These are phyloP conservation scores for Lysiphlebus fabarum DNA, from an alignment of 1,140 invertebrate genomes.

Conservation along the genomic window DNA sequence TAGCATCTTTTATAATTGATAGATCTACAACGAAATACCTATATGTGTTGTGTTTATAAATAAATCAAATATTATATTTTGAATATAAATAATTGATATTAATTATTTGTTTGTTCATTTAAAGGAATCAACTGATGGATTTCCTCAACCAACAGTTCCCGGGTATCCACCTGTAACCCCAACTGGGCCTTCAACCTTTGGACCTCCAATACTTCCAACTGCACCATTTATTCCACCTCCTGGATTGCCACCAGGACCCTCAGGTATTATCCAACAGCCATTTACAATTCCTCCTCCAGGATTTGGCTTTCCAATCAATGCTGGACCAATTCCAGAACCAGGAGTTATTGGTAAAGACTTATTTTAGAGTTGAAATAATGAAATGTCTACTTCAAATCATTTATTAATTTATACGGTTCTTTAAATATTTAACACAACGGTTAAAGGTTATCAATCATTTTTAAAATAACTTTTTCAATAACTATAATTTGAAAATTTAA, in stretches of 20 bases:
- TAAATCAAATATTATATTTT: too few species aligned
- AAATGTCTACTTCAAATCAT: not conserved
- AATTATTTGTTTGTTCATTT: not conserved
- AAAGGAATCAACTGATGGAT: slow-evolving; percentile 51
- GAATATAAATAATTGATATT: too few species aligned
- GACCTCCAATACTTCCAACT: slow-evolving; percentile 48
- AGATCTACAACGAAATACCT: too few species aligned
- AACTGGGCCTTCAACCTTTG: slow-evolving; percentile 47
- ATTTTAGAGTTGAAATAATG: not conserved
- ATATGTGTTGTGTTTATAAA: too few species aligned
- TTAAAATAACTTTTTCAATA: too few species aligned
- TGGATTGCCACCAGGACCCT: slow-evolving; percentile 51
- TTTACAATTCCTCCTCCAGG: slow-evolving; percentile 76
- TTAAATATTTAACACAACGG: too few species aligned
- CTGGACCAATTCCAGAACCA: slow-evolving; percentile 53
- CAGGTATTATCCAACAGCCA: slow-evolving; percentile 67
- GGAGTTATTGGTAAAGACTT: slow-evolving; percentile 47
- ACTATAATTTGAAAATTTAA: too few species aligned
- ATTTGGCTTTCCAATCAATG: slow-evolving; percentile 58
- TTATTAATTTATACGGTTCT: too few species aligned
- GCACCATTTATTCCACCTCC: slow-evolving; percentile 52
- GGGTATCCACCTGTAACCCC: slow-evolving; percentile 47
- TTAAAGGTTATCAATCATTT: too few species aligned
- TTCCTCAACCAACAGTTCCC: slow-evolving; percentile 61
- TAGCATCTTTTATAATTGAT: too few species aligned